Base-by-base conservation (phyloP, 2,113 vertebrate species). In the Aegithalos caudatus region DNA sequence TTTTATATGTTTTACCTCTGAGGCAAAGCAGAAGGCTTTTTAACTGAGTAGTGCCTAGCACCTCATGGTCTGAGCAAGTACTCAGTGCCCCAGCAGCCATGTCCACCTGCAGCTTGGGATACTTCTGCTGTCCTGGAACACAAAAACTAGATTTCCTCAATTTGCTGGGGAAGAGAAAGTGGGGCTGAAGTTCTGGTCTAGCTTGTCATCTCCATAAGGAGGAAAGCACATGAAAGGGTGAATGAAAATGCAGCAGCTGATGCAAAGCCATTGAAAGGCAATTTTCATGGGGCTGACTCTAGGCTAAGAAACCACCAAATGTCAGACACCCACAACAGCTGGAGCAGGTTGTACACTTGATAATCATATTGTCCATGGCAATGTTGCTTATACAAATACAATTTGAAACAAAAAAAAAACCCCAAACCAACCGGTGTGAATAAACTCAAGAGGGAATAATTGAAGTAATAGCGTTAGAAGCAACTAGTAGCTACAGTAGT, bases 171-270 rank as follows among this genome's bases (percentile, higher is more conserved):
- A 95, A 96, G 66, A 91, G 45, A 87, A 81, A 61, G 67, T 93
- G 80, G 70, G 57, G 54, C 72, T 78, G 76, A 92, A 92, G 23
- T 94, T 77, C 82, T 94, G 95, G 88, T 67, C 94, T 72, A n/a
- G 23, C 60, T 88, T 66, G 61, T 77, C 89, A 83, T 81, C 83
- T 93, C 81, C 61, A 37, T 90, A 91, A 90, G 90, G 89, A 91
- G 65, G 20, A 31, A 86, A 88, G 50, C 51, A 92, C 83, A 88
- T 58, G 85, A 94, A 96, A 93, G 66, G 45, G 79, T 81, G 53
- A 92, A 96, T 95, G 76, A 91, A 96, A 96, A 96, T 51, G 72
- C 79, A 96, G 90, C 96, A 98, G 95, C 85, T 88, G 92, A 90
- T 83, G 74, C 90, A 95, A 80, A 69, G 80, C 90, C 88, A 91